These are phyloP conservation scores for Abrostola triplasia DNA, from an alignment of 2,888 invertebrate genomes.

Conservation along the genomic window DNA sequence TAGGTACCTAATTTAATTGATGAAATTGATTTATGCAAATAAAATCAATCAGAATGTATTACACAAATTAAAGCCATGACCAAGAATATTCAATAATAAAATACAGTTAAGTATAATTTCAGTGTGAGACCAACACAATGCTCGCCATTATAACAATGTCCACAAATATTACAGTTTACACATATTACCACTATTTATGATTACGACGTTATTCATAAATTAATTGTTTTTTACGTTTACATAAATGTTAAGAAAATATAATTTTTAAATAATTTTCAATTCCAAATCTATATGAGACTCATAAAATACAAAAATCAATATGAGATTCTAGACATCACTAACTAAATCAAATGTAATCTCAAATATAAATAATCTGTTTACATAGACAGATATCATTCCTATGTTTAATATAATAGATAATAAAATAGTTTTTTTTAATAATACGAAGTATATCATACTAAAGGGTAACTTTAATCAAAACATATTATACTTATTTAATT, in stretches of 20 bases:
- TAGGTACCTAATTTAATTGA: not conserved
- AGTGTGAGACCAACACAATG: constrained; percentile 26
- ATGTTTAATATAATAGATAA: constrained; percentile 66
- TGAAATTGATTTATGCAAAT: constrained; percentile 9
- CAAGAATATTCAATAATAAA: constrained; percentile 60
- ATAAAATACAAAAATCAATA: constrained; percentile 61
- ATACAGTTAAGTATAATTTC: constrained; percentile 25
- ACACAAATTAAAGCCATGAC: constrained; percentile 73
- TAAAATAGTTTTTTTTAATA: constrained; percentile 74
- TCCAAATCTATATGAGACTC: constrained; percentile 69
- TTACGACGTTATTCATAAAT: constrained; percentile 62
- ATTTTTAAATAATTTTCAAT: constrained; percentile 80
- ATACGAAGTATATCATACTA: constrained; percentile 65
- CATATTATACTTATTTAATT: constrained; percentile 64
- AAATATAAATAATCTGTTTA: constrained; percentile 44
- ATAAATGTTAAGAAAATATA: constrained; percentile 84
- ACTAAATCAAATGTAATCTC: constrained; percentile 44
- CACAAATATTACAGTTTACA: constrained; percentile 52
- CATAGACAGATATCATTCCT: constrained; percentile 46
- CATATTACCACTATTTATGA: constrained; percentile 53
- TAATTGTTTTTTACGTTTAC: constrained; percentile 63
- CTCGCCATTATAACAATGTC: constrained; percentile 32
- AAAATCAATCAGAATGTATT: constrained; percentile 13
- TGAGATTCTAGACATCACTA: constrained; percentile 57
- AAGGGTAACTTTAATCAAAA: constrained; percentile 75